Evolutionary conservation across 2,113 vertebrate species (phyloP), one percentile per base, ranked within the genome.

Genomic region (Gulo gulo): DNA sequence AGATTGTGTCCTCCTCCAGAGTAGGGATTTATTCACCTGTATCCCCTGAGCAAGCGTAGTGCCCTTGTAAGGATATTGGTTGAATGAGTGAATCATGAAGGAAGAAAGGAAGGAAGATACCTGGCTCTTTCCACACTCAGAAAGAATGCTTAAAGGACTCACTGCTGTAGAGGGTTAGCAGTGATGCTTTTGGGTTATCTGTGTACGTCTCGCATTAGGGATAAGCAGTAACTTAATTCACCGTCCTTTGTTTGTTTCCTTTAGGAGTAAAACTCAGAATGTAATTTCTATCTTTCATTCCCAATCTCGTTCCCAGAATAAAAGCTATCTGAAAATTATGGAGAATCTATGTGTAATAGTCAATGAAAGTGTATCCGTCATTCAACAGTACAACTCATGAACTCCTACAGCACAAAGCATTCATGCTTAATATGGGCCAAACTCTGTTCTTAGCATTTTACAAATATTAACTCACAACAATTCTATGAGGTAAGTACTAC

Each of bases 221-320:
- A 39, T 59, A 45, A 91, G 50, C 36, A 94, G 15, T 88, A 87
- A 80, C 59, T 90, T 80, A 31, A 34, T 94, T 94, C 42, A 80
- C 34, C 69, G 42, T 88, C 18, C 50, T 74, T 59, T 34, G 14
- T 88, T 80, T 92, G 34, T 69, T 83, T 67, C 24, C 47, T 69
- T 69, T 42, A 82, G 69, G 7, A 84, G 50, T 80, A 82, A 67
- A 74, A 15, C 20, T 78, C 67, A 93, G 20, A 76, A 89, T 83
- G 93, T 78, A 69, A 76, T 84, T 89, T 88, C 55, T 74, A 7
- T 61, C 26, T 78, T 84, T 90, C 36, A 67, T 83, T 93, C 83
- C 31, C 61, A 89, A 89, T 93, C 29, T 55, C 88, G 29, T 67
- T 88, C 84, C 94, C 93, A 80, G 78, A 65, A 65, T 80, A 88